phyloP scores from a whole-genome alignment of 2,888 invertebrate species.

The Philonicus albiceps region DNA sequence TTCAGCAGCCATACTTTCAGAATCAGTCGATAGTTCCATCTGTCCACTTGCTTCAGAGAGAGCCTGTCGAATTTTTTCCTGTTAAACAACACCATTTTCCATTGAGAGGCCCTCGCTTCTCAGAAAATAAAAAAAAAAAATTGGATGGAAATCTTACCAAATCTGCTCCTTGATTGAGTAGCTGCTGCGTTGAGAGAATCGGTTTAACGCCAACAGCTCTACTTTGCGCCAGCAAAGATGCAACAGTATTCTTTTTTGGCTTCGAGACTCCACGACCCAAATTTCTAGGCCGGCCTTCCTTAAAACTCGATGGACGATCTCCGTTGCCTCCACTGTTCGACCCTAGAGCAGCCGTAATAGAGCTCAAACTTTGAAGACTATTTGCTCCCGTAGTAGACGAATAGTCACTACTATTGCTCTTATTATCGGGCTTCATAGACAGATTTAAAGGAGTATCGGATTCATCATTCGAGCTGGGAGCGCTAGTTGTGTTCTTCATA shows the following conservation, averaged over 20 bases:
- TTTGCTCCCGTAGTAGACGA: slow-evolving; percentile 53
- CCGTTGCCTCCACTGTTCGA: slow-evolving; percentile 52
- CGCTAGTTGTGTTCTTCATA: slow-evolving; percentile 56
- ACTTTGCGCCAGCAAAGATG: slow-evolving; percentile 85
- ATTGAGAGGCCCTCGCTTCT: neutral
- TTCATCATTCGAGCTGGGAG: slow-evolving; percentile 65
- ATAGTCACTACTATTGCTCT: slow-evolving; percentile 49
- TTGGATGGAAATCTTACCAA: slow-evolving; percentile 60
- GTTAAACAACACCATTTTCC: slow-evolving; percentile 40
- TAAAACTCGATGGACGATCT: slow-evolving; percentile 58
- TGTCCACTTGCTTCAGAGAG: slow-evolving; percentile 65
- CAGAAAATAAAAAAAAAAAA: neutral
- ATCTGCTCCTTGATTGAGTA: slow-evolving; percentile 64
- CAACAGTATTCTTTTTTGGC: slow-evolving; percentile 92
- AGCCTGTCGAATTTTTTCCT: slow-evolving; percentile 68
- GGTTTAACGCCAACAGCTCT: slow-evolving; percentile 82
- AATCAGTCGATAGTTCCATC: slow-evolving; percentile 68
- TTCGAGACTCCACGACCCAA: slow-evolving; percentile 87
- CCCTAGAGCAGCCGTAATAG: slow-evolving; percentile 62
- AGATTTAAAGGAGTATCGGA: slow-evolving; percentile 83
- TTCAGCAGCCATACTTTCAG: slow-evolving; percentile 68
- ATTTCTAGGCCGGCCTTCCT: slow-evolving; percentile 84
- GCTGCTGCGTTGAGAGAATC: slow-evolving; percentile 76
- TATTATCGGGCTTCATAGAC: slow-evolving; percentile 74
- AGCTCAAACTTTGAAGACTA: slow-evolving; percentile 62